These are phyloP conservation scores for Hemistola chrysoprasaria DNA, from an alignment of 2,888 invertebrate genomes.

Conservation along the genomic window DNA sequence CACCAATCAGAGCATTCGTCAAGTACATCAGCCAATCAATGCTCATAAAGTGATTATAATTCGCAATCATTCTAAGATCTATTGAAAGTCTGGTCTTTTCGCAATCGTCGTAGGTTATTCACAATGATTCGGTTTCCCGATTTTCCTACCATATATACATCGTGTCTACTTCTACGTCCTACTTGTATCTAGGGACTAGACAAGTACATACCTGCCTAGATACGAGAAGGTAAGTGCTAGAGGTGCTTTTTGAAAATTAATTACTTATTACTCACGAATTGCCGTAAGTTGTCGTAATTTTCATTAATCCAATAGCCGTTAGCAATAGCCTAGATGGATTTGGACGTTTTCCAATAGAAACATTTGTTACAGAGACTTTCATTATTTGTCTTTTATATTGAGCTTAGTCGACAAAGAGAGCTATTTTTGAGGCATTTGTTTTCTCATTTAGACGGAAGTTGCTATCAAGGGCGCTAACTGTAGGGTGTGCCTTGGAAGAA, in stretches of 20 bases:
- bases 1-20: too few relatives aligned
- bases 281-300: conserved; percentile 46
- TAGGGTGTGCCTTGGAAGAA: conserved; percentile 15
- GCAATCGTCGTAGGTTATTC: too few relatives aligned
- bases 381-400: conserved; percentile 68
- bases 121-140: too few relatives aligned
- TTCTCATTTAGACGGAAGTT: conserved; percentile 39
- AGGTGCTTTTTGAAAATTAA: conserved; percentile 33
- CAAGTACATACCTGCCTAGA: too few relatives aligned
- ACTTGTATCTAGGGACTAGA: too few relatives aligned
- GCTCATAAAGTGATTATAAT: too few relatives aligned
- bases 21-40: too few relatives aligned
- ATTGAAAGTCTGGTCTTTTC: too few relatives aligned
- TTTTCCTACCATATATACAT: too few relatives aligned
- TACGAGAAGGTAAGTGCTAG: too few relatives aligned
- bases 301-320: conserved; percentile 67
- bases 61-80: too few relatives aligned
- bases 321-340: conserved; percentile 64
- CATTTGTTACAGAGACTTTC: conserved; percentile 61
- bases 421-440: conserved; percentile 63
- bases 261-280: conserved; percentile 37
- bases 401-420: conserved; percentile 53
- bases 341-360: conserved; percentile 75
- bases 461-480: conserved; percentile 33
- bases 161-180: too few relatives aligned